Evolutionary conservation across 2,888 invertebrate species (phyloP).

Genomic region (Caenorhabditis sp.): DNA sequence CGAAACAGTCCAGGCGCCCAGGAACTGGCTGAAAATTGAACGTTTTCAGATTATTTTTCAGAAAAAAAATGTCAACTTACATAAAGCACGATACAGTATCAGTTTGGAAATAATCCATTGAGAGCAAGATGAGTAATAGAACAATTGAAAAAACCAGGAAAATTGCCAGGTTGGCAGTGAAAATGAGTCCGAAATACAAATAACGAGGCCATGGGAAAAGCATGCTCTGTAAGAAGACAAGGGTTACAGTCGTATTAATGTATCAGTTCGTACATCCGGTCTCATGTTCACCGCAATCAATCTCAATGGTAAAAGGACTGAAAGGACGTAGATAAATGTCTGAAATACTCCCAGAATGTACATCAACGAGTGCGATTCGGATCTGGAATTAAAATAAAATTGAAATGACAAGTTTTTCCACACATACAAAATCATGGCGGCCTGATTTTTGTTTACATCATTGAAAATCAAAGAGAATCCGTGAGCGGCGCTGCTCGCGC

Average conservation of each 20-base stretch:
- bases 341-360: conserved; percentile 29
- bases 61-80: too few species aligned
- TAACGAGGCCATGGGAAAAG: conserved; percentile 36
- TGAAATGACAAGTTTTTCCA: background rate
- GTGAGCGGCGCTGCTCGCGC: background rate
- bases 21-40: conserved; percentile 13
- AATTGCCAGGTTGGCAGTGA: background rate
- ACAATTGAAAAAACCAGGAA: conserved; percentile 9
- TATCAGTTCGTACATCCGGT: background rate
- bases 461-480: conserved; percentile 35
- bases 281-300: conserved; percentile 18
- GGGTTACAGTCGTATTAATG: background rate
- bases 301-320: conserved; percentile 23
- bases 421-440: conserved; percentile 16
- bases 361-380: conserved; percentile 32
- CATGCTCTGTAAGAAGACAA: conserved; percentile 5
- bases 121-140: too few species aligned
- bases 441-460: conserved; percentile 26
- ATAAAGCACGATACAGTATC: too few species aligned
- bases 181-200: conserved; percentile 20
- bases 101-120: too few species aligned
- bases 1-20: conserved; percentile 8
- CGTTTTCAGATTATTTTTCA: too few species aligned
- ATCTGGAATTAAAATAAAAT: conserved; percentile 6
- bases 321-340: conserved; percentile 22